Evolutionary conservation across 35 echinoderm and acorn worm genomes (phyloP), one percentile per base, ranked within the genome.

Genomic region (Ptychodera flava): DNA sequence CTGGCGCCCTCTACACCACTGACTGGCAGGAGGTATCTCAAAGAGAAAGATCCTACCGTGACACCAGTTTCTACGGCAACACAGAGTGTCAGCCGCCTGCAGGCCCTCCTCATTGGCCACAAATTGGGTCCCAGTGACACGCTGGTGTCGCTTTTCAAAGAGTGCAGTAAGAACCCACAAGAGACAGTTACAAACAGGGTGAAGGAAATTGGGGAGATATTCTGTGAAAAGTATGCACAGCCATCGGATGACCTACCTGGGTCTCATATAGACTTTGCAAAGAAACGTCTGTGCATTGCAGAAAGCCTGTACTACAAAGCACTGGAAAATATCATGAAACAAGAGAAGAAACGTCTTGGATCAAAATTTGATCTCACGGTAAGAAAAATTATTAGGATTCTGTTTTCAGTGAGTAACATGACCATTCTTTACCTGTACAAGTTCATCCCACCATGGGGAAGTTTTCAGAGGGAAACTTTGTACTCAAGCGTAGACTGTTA

Each of bases 21-120:
- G 85, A 99, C 96, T 45, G 85, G 85, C 35, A 81, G 93, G 15
- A 84, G 90, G 10, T 99, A 99, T 78, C 86, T 99, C 31, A 94
- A 92, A 38, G 96, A 99, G 35, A 99, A 99, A 80, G 96, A 94
- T 34, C 90, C 86, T 0, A 87, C 29, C 33, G 82, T 88, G 28
- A 98, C 96, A 10, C 96, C 96, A 15, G 96, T 99, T 0, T 99
- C 96, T 34, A 99, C 93, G 29, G 96, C 96, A 28, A 99, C 96
- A 1, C 96, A 99, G 79, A 94, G 90, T 28, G 96, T 99, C 29
- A 99, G 92, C 75, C 80, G 88, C n/a, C 85, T 99, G 37, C 96
- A 99, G 88, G 92, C 96, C 0, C 38, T 99, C 77, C 79, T 99
- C 34, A 84, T 85, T 28, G 96, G 96, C 27, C 80, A 89, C 16